Percentiles rank a stretch among this genome's conserved stretches.
Evolutionary conservation across 92 coral and sea anemone species (phyloP).

Genomic region (Parazoanthus atlanticus): DNA sequence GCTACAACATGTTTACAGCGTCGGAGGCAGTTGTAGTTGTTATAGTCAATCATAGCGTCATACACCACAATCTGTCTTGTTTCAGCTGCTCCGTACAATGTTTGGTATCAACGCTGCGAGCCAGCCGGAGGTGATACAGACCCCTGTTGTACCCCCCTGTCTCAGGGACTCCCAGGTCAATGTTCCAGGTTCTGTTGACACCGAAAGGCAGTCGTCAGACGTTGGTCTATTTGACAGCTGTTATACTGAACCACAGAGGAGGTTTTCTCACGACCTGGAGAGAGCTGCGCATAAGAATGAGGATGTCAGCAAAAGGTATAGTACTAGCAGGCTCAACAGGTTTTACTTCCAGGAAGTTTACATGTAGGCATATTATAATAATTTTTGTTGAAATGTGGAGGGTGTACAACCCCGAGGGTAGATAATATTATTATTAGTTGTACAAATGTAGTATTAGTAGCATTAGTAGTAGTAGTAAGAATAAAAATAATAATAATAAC

Average conservation of each 20-base stretch:
- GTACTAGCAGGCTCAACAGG: neutral
- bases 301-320: slow-evolving; percentile 51
- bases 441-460: no score
- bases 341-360: neutral
- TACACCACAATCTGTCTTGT: neutral
- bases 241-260: slow-evolving; percentile 67
- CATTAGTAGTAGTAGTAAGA: no score
- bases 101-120: slow-evolving; percentile 90
- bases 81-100: slow-evolving; percentile 94
- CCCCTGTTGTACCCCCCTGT: slow-evolving; percentile 69
- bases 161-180: slow-evolving; percentile 71
- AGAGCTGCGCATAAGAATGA: slow-evolving; percentile 64
- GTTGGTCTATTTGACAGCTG: slow-evolving; percentile 77
- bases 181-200: slow-evolving; percentile 55
- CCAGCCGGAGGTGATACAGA: slow-evolving; percentile 81
- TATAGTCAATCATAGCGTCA: neutral
- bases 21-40: no score
- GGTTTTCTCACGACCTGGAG: slow-evolving; percentile 66
- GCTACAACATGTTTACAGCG: no score
- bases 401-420: no score
- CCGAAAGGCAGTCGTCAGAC: slow-evolving; percentile 42
- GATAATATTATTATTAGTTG: no score
- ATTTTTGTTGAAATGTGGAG: neutral
- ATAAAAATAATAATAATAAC: no score
- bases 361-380: neutral